Percentiles rank a stretch among this genome's conserved stretches.
These are phyloP conservation scores for Phrynocephalus forsythii DNA, from an alignment of 2,797 vertebrate species.

Conservation along the genomic window DNA sequence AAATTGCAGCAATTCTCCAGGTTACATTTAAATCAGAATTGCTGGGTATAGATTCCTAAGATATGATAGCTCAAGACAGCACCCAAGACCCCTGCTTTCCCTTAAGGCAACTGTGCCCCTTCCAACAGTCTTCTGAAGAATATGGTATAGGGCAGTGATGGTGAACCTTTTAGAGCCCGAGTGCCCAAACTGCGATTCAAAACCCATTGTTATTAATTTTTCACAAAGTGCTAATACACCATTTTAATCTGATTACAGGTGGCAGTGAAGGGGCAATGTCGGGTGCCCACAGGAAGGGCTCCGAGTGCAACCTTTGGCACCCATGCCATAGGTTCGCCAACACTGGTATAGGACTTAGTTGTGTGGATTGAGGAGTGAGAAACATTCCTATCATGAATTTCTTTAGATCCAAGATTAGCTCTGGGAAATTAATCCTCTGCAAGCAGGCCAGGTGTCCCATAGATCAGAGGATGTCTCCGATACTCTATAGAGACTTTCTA, in stretches of 20 bases:
- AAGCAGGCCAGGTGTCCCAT: too few relatives aligned
- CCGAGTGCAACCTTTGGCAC: too few relatives aligned
- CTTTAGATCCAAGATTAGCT: not conserved
- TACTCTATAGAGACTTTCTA: not conserved
- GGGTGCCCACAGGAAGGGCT: too few relatives aligned
- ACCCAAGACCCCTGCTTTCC: too few relatives aligned
- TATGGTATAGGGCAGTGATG: not conserved
- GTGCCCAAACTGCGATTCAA: too few relatives aligned
- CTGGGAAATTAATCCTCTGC: not conserved
- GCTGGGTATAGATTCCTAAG: not conserved
- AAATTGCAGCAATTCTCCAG: not conserved
- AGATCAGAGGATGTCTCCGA: not conserved
- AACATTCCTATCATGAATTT: not conserved
- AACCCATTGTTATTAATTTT: too few relatives aligned
- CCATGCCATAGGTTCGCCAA: too few relatives aligned
- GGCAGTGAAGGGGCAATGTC: too few relatives aligned
- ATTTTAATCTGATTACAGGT: too few relatives aligned
- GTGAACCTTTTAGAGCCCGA: too few relatives aligned
- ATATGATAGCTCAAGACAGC: not conserved
- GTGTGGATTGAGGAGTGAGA: not conserved
- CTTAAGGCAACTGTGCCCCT: not conserved
- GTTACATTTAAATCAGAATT: constrained; percentile 8
- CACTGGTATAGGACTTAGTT: not conserved
- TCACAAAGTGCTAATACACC: too few relatives aligned
- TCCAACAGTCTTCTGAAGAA: not conserved